These are phyloP conservation scores for Adineta ricciae DNA, from an alignment of 2,888 invertebrate genomes.

Conservation along the genomic window DNA sequence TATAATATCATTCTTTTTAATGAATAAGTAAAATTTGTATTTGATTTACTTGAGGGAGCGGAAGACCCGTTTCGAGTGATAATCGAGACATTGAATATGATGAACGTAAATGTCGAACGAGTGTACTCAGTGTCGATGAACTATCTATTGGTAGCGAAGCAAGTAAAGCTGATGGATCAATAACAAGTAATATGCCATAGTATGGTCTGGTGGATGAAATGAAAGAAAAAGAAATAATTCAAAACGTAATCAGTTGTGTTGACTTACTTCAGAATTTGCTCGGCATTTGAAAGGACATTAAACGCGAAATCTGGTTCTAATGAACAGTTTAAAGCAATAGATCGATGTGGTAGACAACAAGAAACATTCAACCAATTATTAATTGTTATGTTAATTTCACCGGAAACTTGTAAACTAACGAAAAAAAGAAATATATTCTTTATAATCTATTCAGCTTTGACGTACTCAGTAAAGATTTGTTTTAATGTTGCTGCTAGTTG, in stretches of 20 bases:
- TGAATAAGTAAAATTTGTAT: neutral
- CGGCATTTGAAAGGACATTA: conserved; percentile 28
- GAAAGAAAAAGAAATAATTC: no score
- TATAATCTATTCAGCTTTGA: no score
- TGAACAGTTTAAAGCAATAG: neutral
- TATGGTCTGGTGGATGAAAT: conserved; percentile 73
- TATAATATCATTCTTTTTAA: conserved; percentile 35
- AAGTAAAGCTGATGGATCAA: conserved; percentile 62
- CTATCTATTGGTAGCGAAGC: conserved; percentile 74
- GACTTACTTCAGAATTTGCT: conserved; percentile 27
- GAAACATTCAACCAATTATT: conserved; percentile 59
- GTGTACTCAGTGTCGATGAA: conserved; percentile 69
- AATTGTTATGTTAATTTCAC: conserved; percentile 48
- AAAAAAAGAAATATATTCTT: no score
- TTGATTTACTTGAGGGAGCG: conserved; percentile 68
- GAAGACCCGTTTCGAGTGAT: conserved; percentile 79
- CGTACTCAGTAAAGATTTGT: neutral
- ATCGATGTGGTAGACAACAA: conserved; percentile 74
- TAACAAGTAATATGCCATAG: conserved; percentile 74
- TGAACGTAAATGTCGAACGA: conserved; percentile 73
- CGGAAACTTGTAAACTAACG: conserved; percentile 35
- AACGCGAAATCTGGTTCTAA: conserved; percentile 19
- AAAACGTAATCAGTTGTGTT: neutral
- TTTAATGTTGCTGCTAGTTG: neutral
- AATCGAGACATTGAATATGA: conserved; percentile 76